Percentiles rank a stretch among this genome's conserved stretches.
Evolutionary conservation across 2,113 vertebrate genomes (phyloP).

Genomic region (Oplegnathus fasciatus): DNA sequence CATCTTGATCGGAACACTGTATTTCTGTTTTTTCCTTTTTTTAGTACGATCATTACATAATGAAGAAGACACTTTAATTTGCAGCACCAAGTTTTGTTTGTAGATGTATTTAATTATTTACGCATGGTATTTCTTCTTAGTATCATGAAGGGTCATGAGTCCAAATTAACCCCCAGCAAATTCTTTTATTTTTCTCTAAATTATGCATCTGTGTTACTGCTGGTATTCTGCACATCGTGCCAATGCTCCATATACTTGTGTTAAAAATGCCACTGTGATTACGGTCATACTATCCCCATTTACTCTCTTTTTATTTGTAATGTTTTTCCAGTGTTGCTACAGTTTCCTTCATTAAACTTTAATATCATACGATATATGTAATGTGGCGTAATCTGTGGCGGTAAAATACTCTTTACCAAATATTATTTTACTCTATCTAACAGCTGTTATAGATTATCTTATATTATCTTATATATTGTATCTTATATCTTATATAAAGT

Average conservation of each 20-base stretch:
- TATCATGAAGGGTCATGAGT: too few species aligned
- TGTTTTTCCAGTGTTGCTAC: not conserved
- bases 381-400: not conserved
- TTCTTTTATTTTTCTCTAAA: not conserved
- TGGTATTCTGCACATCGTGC: not conserved
- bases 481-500: too few species aligned
- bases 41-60: too few species aligned
- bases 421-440: not conserved
- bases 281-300: not conserved
- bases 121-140: too few species aligned
- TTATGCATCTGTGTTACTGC: not conserved
- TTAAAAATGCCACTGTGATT: not conserved
- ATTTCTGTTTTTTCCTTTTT: too few species aligned
- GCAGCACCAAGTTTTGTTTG: too few species aligned
- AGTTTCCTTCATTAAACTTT: not conserved
- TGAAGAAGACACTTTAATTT: too few species aligned
- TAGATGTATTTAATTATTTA: too few species aligned
- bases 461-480: too few species aligned
- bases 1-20: too few species aligned
- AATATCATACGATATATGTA: not conserved
- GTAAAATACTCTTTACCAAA: not conserved
- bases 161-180: not conserved
- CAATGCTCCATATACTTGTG: not conserved
- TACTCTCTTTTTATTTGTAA: not conserved
- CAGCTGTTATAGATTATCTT: not conserved